Evolutionary conservation across 2,888 invertebrate genomes (phyloP).

Genomic region (Abscondita cerata): DNA sequence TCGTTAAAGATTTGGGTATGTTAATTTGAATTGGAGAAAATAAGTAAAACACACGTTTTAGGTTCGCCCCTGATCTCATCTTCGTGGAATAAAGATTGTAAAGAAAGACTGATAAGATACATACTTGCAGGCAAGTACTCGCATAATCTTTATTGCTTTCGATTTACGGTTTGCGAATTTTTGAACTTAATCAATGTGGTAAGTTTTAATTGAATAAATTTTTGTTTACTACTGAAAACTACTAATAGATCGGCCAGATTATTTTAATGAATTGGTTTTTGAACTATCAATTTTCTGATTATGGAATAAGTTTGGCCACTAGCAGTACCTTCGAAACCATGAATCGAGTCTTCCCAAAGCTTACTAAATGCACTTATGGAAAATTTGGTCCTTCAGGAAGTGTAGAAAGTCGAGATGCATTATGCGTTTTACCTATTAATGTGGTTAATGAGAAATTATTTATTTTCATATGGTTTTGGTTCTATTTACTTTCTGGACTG

Average conservation of each 20-base stretch:
- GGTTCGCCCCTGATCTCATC: slow-evolving; percentile 65
- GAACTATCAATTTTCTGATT: slow-evolving; percentile 67
- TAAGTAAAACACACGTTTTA: slow-evolving; percentile 40
- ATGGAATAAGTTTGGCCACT: slow-evolving; percentile 64
- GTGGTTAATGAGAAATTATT: slow-evolving; percentile 83
- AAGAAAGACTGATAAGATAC: slow-evolving; percentile 65
- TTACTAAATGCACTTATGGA: slow-evolving; percentile 69
- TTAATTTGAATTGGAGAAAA: background rate
- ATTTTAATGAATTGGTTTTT: slow-evolving; percentile 71
- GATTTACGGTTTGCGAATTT: slow-evolving; percentile 75
- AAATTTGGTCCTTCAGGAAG: slow-evolving; percentile 68
- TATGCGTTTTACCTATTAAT: slow-evolving; percentile 80
- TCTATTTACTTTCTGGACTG: slow-evolving; percentile 67
- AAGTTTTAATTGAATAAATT: slow-evolving; percentile 52
- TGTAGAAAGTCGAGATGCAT: slow-evolving; percentile 64
- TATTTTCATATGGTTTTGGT: slow-evolving; percentile 78
- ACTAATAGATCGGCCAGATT: slow-evolving; percentile 67
- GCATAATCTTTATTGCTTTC: slow-evolving; percentile 70
- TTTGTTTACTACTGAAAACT: background rate
- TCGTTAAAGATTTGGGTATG: slow-evolving; percentile 66
- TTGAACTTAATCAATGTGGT: slow-evolving; percentile 78
- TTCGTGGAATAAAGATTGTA: slow-evolving; percentile 64
- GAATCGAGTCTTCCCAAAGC: slow-evolving; percentile 72
- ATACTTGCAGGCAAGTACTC: slow-evolving; percentile 64
- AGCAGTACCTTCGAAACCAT: slow-evolving; percentile 64